phyloP scores from a whole-genome alignment of 2,797 vertebrate species.

The Peromyscus nudipes region DNA sequence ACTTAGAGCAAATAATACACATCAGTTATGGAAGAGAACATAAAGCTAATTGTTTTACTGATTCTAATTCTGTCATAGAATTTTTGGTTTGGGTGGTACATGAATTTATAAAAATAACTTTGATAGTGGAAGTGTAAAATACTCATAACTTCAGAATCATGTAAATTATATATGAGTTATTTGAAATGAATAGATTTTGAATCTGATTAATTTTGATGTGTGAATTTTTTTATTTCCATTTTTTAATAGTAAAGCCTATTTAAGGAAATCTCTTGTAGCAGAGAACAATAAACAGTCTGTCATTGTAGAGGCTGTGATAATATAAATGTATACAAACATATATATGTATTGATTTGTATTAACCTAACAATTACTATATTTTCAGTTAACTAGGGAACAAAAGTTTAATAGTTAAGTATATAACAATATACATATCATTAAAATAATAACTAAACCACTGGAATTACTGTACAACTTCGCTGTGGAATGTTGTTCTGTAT shows the following conservation, averaged over 20 bases:
- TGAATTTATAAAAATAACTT: not conserved
- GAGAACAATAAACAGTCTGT: not conserved
- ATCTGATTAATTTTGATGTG: not conserved
- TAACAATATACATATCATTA: not conserved
- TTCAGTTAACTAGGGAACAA: not conserved
- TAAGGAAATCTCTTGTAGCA: not conserved
- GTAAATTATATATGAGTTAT: not conserved
- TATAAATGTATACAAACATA: not conserved
- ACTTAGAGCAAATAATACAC: not conserved
- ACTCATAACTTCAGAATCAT: not conserved
- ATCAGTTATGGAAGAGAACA: not conserved
- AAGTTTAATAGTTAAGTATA: not conserved
- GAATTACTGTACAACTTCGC: not conserved
- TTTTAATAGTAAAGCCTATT: not conserved
- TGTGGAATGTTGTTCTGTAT: too few species aligned
- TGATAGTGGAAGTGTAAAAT: not conserved
- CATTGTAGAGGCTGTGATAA: too few species aligned
- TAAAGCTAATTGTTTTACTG: not conserved
- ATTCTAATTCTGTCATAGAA: not conserved
- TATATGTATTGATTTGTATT: not conserved
- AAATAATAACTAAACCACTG: not conserved
- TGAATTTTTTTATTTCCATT: not conserved
- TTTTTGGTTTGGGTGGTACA: not conserved
- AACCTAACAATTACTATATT: not conserved
- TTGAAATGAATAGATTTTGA: not conserved